Evolutionary conservation across 2,113 vertebrate species (phyloP), one percentile per base, ranked within the genome.

Genomic region (Onychostoma macrolepis): DNA sequence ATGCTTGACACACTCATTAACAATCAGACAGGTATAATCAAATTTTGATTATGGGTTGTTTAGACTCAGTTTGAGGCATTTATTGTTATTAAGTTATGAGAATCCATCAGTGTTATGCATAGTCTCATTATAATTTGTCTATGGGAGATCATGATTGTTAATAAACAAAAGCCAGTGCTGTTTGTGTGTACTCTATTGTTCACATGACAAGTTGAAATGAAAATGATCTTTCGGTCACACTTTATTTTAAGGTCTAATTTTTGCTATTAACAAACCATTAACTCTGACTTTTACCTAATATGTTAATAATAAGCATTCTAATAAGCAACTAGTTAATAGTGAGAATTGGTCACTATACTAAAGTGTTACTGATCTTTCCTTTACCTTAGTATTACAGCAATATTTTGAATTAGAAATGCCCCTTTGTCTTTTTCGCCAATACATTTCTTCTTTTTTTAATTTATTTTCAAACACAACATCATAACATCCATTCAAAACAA

Each of bases 41-140:
- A 12, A 76, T 76, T 43, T 76, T 76, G 41, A 76, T 76, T 76
- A 76, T 76, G 41, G 45, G 41, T 13, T 48, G 74, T 76, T 76
- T 76, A 48, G 38, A 26, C 74, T 76, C 74, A 76, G 74, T 76
- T 76, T 76, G 74, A 76, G n/a, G n/a, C 74, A 76, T 15, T 48
- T 76, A n/a, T 28, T 76, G 74, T 76, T 76, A 76, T 76, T 28
- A 48, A 28, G 6, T 76, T 45, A 45, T 28, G 41, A 28, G 43
- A 76, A 45, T 45, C 24, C 74, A 48, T 45, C 41, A 76, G 74
- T 43, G 71, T 75, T 75, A 43, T 75, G 71, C 74, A 76, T 17
- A 28, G 74, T 45, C n/a, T 76, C n/a, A 45, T 76, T 26, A 45
- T 76, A 13, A 9, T 48, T 76, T 76, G 45, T 48, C 74, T 17